Evolutionary conservation across 2,113 vertebrate genomes (phyloP), one percentile per base, ranked within the genome.

Genomic region (Rattus rattus): DNA sequence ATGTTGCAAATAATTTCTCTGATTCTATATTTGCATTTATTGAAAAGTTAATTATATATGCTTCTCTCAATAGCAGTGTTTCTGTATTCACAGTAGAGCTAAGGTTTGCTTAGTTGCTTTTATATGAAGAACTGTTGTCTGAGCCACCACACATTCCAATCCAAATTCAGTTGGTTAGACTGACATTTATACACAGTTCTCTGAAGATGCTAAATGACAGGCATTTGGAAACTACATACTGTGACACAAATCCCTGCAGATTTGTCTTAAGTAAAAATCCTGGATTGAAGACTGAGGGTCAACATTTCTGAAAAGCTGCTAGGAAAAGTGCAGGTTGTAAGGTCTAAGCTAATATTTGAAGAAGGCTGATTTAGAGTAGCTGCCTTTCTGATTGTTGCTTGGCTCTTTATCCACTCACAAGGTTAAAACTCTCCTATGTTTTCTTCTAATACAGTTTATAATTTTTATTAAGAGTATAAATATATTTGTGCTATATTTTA

Each of bases 371-470:
- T 72, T 88, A 88, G 7, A 63, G 43, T 12, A 0, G 54, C 63
- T 94, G 26, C 5, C 5, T 96, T 43, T 88, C 79, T 39, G 1
- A 49, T 56, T 85, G 20, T 90, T 93, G 17, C 28, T 67, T 63
- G 86, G 87, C 28, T 90, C 33, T 96, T 95, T 63, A 2, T 30
- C n/a, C 19, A 28, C 33, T 80, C 84, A 49, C 24, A 17, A 81
- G 73, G 63, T 36, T 33, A 77, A 90, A 94, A 36, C 14, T 56
- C 52, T 80, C 22, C 16, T 63, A 1, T 76, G 8, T 52, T 90
- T 95, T 95, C 4, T 94, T 59, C 63, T 79, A 75, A 84, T 28
- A 43, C 24, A 16, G 88, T 91, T 70, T 70, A 67, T 79, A 47
- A 90, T 39, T 88, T 67, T 84, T 80, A 81, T 43, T 88, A 43